Conservation (phyloP, 1,140 invertebrate species). For the Trichonephila clavata region DNA sequence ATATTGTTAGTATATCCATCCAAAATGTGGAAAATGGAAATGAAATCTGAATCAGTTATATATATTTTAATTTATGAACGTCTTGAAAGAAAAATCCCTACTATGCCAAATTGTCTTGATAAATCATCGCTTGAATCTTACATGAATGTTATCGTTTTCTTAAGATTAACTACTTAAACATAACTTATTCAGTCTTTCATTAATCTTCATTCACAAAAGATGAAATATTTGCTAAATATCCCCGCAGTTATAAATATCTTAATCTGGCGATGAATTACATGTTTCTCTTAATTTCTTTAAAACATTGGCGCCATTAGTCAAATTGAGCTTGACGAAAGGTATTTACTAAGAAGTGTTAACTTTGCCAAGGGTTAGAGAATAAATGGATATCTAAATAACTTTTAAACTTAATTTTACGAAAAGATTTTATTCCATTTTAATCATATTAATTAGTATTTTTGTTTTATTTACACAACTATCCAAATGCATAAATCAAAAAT, state of each 20-base stretch:
- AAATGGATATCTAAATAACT: too few relatives aligned
- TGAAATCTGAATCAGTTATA: neutral
- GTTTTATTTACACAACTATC: too few relatives aligned
- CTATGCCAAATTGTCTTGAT: neutral
- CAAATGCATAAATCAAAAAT: too few relatives aligned
- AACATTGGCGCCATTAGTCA: neutral
- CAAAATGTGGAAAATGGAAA: too few relatives aligned
- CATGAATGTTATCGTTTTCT: neutral
- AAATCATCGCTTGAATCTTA: neutral
- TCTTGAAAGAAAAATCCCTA: neutral
- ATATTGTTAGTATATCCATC: too few relatives aligned
- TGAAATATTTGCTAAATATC: constrained; percentile 4
- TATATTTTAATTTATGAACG: neutral
- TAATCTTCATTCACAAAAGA: constrained; percentile 30
- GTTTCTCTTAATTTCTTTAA: neutral
- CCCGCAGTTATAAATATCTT: neutral
- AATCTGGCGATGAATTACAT: neutral
- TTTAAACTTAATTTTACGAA: too few relatives aligned
- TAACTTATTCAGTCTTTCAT: neutral
- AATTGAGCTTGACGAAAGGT: neutral
- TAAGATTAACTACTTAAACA: constrained; percentile 14
- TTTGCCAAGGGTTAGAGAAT: neutral
- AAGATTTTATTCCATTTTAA: too few relatives aligned
- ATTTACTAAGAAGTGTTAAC: neutral
- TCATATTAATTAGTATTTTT: too few relatives aligned